Conservation (phyloP, 2,888 invertebrate species). For the Noctuana brunneofusca region DNA sequence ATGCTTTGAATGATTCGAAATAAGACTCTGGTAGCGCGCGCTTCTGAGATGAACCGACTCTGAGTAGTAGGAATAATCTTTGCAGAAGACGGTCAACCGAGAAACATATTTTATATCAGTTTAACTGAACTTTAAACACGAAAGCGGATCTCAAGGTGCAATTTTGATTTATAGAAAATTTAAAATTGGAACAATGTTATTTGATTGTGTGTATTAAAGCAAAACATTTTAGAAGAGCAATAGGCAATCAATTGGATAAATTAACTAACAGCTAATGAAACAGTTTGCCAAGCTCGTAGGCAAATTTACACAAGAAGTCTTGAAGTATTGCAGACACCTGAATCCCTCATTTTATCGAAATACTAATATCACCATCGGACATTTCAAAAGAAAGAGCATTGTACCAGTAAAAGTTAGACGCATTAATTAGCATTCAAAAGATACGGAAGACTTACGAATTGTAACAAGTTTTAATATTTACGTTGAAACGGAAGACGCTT, state of each 20-base stretch:
- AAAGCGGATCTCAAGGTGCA: constrained; percentile 2
- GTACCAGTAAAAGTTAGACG: constrained; percentile 1
- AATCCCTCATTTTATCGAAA: background rate
- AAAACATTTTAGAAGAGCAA: no score
- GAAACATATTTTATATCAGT: constrained; percentile 7
- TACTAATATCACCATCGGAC: background rate
- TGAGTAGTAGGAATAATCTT: constrained; percentile 6
- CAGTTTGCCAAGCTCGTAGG: no score
- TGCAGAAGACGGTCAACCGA: constrained; percentile 16
- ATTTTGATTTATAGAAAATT: background rate
- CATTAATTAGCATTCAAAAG: constrained; percentile 33
- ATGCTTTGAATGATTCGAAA: background rate
- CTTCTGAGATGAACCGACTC: background rate
- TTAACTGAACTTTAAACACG: constrained; percentile 19
- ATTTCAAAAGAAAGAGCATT: constrained; percentile 1
- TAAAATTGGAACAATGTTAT: no score
- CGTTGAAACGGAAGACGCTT: constrained; percentile 22
- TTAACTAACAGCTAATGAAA: no score
- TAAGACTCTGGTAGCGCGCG: background rate
- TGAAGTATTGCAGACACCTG: no score
- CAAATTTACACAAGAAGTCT: no score
- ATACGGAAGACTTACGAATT: constrained; percentile 30
- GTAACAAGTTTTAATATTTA: constrained; percentile 35
- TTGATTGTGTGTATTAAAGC: no score
- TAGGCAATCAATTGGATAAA: no score